Base-by-base conservation (phyloP, 2,888 invertebrate genomes). In the Mythimna albipuncta region DNA sequence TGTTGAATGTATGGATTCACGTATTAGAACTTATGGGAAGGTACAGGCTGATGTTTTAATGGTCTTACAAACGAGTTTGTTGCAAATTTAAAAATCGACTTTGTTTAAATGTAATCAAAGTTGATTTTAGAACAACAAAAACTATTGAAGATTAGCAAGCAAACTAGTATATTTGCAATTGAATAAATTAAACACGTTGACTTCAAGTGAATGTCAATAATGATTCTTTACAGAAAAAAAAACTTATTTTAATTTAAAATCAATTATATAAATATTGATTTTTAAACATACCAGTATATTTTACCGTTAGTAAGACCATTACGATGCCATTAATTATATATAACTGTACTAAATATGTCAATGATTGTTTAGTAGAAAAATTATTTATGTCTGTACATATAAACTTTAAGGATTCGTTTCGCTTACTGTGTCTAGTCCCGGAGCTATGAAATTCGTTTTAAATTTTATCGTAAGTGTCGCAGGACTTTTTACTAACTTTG, bases 361-460 rank as follows among this genome's bases (percentile, higher is more conserved):
- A 72, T 77, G 66, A 66, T 69, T 69, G 19, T 64, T 69, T 77
- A 69, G 67, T 69, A 66, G 64, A 69, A n/a, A 74, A 62, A 68
- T 74, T 72, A 68, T 82, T 71, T 67, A 64, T 74, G 75, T 85
- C 75, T 89, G 83, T 88, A 88, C 35, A 82, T 83, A 84, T 67
- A 50, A 7, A 55, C 59, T 59, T 64, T 75, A 75, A 75, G 64
- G 54, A 75, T 71, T 67, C 67, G 80, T 88, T 90, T 85, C 77
- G 91, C 92, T 93, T 90, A 85, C 71, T 89, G 86, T 90, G 88
- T 92, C 93, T 93, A 93, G 92, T 93, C 91, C 80, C 75, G 83
- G 64, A 84, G 90, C 88, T 87, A 85, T 87, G 84, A 85, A 77
- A 81, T 88, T 83, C 58, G 64, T 79, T 73, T 83, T 76, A 65